Percentiles rank a stretch among this genome's conserved stretches.
Conservation (phyloP, 2,113 vertebrate genomes). For the Tupaia chinensis region DNA sequence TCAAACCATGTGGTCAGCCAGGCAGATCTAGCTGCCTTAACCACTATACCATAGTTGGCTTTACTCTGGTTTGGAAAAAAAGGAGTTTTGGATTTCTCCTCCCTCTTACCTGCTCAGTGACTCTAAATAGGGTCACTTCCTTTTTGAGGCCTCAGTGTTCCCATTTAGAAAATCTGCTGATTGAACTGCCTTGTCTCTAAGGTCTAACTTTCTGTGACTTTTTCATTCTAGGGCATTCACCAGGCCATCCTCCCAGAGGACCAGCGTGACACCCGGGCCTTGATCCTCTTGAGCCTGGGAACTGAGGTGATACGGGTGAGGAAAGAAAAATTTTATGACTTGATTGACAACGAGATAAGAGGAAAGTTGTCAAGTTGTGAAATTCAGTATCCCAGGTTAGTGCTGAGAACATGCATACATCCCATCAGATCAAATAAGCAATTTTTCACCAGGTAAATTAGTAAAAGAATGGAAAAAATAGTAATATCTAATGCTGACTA, state of each 20-base stretch:
- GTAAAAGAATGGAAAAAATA: neutral
- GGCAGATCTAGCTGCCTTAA: too few species aligned
- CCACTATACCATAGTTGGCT: too few species aligned
- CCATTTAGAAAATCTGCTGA: neutral
- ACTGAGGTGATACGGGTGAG: constrained; percentile 76
- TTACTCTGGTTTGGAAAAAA: neutral
- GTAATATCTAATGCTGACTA: neutral
- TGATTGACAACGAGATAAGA: constrained; percentile 66
- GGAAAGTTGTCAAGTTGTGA: constrained; percentile 65
- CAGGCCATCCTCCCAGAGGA: constrained; percentile 68
- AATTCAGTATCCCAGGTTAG: constrained; percentile 81
- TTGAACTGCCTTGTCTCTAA: neutral
- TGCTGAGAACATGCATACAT: neutral
- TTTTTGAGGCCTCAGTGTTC: neutral
- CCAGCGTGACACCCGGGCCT: constrained; percentile 66
- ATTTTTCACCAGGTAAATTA: neutral
- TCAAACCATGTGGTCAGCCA: too few species aligned
- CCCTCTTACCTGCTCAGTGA: neutral
- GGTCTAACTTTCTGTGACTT: neutral
- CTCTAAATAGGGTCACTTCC: neutral
- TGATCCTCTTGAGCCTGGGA: constrained; percentile 81
- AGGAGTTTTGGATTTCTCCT: neutral
- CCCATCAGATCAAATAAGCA: neutral
- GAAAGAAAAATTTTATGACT: constrained; percentile 76
- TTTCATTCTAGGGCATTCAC: constrained; percentile 77